A percentile compares a stretch with the other conserved stretches of the same genome.
Conservation (phyloP, 2,113 vertebrate genomes). For the Crotophaga sulcirostris region DNA sequence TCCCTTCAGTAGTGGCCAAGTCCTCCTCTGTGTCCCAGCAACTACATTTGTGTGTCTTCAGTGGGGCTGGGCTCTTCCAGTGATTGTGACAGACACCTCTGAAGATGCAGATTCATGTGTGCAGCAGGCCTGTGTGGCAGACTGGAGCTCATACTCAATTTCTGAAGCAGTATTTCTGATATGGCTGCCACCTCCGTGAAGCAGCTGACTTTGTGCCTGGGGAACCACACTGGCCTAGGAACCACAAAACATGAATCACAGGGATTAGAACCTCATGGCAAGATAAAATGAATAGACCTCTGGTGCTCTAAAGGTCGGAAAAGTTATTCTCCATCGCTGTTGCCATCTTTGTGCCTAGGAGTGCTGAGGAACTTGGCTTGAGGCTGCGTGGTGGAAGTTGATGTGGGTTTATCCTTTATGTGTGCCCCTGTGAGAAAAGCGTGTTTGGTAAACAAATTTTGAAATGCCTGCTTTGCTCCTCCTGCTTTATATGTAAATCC, state of each 20-base stretch:
- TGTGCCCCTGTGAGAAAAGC: not conserved
- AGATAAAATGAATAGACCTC: not conserved
- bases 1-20: not conserved
- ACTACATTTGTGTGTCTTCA: not conserved
- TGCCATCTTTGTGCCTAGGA: not conserved
- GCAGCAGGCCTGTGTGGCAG: rapidly evolving
- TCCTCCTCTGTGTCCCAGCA: not conserved
- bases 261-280: not conserved
- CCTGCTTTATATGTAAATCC: not conserved
- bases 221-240: not conserved
- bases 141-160: not conserved
- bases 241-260: not conserved
- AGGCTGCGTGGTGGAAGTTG: rapidly evolving
- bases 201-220: not conserved
- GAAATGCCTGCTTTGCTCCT: not conserved
- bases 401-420: not conserved
- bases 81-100: not conserved
- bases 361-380: not conserved
- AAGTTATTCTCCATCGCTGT: not conserved
- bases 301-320: not conserved
- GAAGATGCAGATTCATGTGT: rapidly evolving
- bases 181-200: not conserved
- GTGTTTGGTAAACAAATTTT: not conserved
- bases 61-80: not conserved
- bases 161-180: not conserved